phyloP scores from a whole-genome alignment of 1,140 invertebrate genomes.

The Ceratosolen solmsi region DNA sequence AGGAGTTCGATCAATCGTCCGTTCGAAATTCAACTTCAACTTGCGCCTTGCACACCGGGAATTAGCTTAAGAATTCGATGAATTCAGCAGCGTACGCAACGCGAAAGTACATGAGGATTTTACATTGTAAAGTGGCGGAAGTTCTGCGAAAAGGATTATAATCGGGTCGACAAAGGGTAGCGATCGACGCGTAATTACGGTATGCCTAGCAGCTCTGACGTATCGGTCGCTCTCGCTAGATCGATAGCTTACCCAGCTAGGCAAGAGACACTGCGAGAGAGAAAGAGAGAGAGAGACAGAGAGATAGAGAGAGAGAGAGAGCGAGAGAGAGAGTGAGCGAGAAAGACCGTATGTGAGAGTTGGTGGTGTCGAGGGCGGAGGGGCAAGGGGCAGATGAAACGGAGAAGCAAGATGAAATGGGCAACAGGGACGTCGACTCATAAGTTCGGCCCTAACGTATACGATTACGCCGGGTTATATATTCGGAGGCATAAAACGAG shows the following conservation, averaged over 20 bases:
- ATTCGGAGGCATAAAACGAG: conserved; percentile 42
- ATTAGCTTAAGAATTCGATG: conserved; percentile 36
- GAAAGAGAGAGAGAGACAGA: not conserved
- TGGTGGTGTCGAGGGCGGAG: not conserved
- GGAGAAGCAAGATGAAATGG: conserved; percentile 1
- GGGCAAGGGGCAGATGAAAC: not conserved
- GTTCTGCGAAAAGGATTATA: conserved; percentile 29
- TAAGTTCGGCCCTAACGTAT: conserved; percentile 48
- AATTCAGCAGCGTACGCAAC: not conserved
- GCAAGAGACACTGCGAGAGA: too few relatives aligned
- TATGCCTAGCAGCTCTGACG: conserved; percentile 27
- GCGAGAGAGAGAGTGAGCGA: not conserved
- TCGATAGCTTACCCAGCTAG: conserved; percentile 14
- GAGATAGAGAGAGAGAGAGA: not conserved
- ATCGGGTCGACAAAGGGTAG: conserved; percentile 12
- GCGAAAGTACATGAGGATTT: conserved; percentile 9
- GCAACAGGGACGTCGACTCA: conserved; percentile 29
- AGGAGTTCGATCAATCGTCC: conserved; percentile 6
- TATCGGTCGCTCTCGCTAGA: conserved; percentile 30
- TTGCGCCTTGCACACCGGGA: not conserved
- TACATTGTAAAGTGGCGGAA: conserved; percentile 32
- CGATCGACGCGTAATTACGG: conserved; percentile 40
- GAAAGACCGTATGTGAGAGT: not conserved
- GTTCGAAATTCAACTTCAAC: not conserved
- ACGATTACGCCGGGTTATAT: conserved; percentile 46